Percentiles rank a stretch among this genome's conserved stretches.
Conservation (phyloP, 2,797 vertebrate species). For the Ambastaia sidthimunki region DNA sequence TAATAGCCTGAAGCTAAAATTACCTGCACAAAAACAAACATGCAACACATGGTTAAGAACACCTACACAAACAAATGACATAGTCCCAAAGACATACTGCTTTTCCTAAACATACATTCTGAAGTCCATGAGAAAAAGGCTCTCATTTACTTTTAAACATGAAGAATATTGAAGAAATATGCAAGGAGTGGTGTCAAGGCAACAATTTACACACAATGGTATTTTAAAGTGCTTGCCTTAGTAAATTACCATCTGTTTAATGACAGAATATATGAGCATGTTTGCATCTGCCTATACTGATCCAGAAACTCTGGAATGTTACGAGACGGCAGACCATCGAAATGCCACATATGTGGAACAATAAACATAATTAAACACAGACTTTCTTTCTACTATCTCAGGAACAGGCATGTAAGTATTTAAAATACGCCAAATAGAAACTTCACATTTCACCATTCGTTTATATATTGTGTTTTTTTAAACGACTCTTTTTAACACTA, state of each 20-base stretch:
- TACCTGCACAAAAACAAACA: slow-evolving; percentile 75
- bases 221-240: background rate
- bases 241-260: background rate
- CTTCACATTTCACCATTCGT: background rate
- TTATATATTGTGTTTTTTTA: background rate
- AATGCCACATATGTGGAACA: background rate
- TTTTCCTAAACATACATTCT: slow-evolving; percentile 38
- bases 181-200: background rate
- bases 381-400: background rate
- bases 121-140: background rate
- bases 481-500: background rate
- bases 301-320: slow-evolving; percentile 2
- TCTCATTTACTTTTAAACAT: slow-evolving; percentile 11
- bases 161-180: slow-evolving; percentile 20
- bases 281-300: background rate
- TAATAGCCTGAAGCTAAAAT: slow-evolving; percentile 93
- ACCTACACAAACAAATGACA: background rate
- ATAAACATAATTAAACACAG: background rate
- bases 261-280: background rate
- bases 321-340: background rate
- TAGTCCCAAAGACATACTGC: background rate
- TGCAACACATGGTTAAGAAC: background rate
- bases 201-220: background rate
- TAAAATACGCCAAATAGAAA: too few relatives aligned
- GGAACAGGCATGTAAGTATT: background rate